phyloP scores from a whole-genome alignment of 2,888 invertebrate species.

The Gymnosoma rotundatum region DNA sequence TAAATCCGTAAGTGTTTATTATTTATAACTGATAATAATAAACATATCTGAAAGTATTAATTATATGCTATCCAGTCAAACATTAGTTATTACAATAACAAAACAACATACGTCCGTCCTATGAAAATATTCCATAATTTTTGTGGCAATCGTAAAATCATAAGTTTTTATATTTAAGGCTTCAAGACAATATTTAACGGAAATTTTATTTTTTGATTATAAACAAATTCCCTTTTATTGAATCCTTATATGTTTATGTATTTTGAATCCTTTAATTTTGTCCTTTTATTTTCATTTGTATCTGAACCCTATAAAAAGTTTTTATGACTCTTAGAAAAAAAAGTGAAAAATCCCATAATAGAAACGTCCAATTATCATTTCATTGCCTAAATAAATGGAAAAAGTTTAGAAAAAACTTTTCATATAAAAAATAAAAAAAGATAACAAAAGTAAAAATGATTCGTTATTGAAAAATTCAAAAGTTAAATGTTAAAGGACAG shows the following conservation, averaged over 20 bases:
- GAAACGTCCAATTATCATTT: conserved; percentile 53
- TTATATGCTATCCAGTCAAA: no score
- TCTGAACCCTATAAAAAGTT: neutral
- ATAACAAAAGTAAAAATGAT: conserved; percentile 1
- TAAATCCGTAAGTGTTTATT: no score
- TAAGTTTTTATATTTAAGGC: conserved; percentile 5
- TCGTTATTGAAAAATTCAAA: conserved; percentile 25
- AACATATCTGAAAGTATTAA: no score
- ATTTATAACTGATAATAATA: no score
- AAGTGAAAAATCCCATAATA: neutral
- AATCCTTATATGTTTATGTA: conserved; percentile 34
- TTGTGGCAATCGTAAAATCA: no score
- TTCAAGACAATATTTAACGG: conserved; percentile 27
- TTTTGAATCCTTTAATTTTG: conserved; percentile 37
- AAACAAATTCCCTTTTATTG: conserved; percentile 18
- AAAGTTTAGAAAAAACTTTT: conserved; percentile 48
- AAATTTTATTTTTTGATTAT: conserved; percentile 38
- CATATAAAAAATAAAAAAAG: neutral
- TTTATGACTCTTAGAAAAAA: conserved; percentile 17
- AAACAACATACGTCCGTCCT: no score
- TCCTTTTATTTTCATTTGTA: neutral
- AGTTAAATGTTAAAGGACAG: conserved; percentile 30
- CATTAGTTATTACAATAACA: no score
- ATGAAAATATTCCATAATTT: no score
- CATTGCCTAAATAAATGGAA: conserved; percentile 49